Percentiles rank a stretch among this genome's conserved stretches.
Conservation (phyloP, 2,113 vertebrate genomes). For the Montifringilla adamsi region DNA sequence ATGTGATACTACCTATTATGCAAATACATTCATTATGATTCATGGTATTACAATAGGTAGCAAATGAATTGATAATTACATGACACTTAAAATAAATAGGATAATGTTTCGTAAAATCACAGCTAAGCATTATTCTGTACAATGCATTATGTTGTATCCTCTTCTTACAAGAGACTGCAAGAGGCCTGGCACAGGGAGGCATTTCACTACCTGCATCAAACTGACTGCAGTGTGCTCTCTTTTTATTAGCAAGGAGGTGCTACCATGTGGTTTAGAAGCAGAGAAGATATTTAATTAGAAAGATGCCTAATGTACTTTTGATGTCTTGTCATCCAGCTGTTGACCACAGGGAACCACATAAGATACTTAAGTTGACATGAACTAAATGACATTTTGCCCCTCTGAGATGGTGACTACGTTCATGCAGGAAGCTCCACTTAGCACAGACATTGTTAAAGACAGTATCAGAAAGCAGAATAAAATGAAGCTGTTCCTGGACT, state of each 20-base stretch:
- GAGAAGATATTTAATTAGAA: constrained; percentile 13
- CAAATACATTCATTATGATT: constrained; percentile 77
- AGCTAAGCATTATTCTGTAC: constrained; percentile 34
- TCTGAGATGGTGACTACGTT: not conserved
- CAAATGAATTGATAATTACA: constrained; percentile 77
- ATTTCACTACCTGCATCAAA: not conserved
- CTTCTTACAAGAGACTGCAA: not conserved
- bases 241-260: not conserved
- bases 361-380: not conserved
- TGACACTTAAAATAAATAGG: constrained; percentile 77
- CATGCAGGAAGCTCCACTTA: not conserved
- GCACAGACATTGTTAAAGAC: not conserved
- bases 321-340: not conserved
- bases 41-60: constrained; percentile 67
- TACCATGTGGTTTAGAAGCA: not conserved
- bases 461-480: not conserved
- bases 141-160: not conserved
- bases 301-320: not conserved
- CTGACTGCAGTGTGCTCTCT: not conserved
- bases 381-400: not conserved
- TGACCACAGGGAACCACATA: not conserved
- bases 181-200: not conserved
- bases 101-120: constrained; percentile 60
- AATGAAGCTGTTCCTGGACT: not conserved
- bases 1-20: constrained; percentile 72